Evolutionary conservation across 1,140 invertebrate genomes (phyloP).

Genomic region (Anastrepha obliqua): DNA sequence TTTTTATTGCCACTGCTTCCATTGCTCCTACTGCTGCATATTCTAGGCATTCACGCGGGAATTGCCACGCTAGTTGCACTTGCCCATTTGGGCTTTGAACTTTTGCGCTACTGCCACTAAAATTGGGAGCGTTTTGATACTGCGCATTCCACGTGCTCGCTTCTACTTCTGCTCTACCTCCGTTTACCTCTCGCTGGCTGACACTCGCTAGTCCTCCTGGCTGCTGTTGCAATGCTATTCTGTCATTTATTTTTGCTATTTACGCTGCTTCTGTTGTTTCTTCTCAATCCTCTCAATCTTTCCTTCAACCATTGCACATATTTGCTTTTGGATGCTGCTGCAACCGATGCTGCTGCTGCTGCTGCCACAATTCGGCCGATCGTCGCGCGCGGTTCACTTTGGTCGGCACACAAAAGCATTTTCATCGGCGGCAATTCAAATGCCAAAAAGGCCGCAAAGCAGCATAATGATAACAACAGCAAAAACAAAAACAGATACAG

Average conservation of each 20-base stretch:
- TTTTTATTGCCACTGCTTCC: neutral
- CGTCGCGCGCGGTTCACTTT: neutral
- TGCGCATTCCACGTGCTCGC: neutral
- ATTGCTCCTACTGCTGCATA: neutral
- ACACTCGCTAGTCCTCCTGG: neutral
- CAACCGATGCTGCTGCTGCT: neutral
- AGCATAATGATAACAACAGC: neutral
- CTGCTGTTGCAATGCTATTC: neutral
- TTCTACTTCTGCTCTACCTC: neutral
- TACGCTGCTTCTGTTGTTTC: neutral
- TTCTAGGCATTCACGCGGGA: constrained; percentile 20
- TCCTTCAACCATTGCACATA: neutral
- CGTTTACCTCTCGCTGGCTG: neutral
- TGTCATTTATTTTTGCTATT: constrained; percentile 14
- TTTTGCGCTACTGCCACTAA: constrained; percentile 7
- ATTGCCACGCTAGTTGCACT: constrained; percentile 25
- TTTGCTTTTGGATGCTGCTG: neutral
- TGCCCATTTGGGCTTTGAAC: constrained; percentile 27
- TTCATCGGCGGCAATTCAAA: constrained; percentile 33
- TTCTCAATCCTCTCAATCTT: neutral
- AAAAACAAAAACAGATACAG: neutral
- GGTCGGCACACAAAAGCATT: constrained; percentile 41
- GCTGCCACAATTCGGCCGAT: neutral
- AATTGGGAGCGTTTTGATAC: constrained; percentile 30
- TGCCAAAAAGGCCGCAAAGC: constrained; percentile 28